phyloP scores from a whole-genome alignment of 2,113 vertebrate genomes.

The Pavo muticus region DNA sequence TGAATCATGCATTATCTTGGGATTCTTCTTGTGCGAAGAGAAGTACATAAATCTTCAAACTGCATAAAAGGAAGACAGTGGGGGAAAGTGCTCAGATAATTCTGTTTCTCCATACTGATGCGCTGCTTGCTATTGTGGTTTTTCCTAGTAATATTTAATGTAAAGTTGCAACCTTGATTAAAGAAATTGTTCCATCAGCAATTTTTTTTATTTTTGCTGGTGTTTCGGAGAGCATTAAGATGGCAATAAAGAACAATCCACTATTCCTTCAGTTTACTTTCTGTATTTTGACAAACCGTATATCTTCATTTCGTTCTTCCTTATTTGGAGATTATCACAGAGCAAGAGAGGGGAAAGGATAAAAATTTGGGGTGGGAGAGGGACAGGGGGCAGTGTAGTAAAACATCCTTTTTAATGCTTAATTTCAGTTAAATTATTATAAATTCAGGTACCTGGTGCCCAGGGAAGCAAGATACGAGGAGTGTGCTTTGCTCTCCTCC shows the following conservation, averaged over 20 bases:
- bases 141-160: constrained; percentile 19
- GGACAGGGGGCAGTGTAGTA: neutral
- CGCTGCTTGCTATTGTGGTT: neutral
- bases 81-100: neutral
- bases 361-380: neutral
- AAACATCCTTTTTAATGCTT: neutral
- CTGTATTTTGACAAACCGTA: neutral
- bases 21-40: neutral
- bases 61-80: neutral
- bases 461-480: accelerated
- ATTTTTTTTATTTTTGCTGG: neutral
- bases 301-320: neutral
- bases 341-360: neutral
- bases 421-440: neutral
- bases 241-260: neutral
- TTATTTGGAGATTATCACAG: neutral
- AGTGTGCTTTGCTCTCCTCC: neutral
- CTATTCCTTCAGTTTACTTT: neutral
- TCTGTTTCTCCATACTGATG: neutral
- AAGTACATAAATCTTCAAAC: neutral
- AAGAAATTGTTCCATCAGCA: neutral
- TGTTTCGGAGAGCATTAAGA: neutral
- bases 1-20: neutral
- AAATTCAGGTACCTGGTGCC: too few species aligned
- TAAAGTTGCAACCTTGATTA: neutral